Evolutionary conservation across 2,888 invertebrate species (phyloP), one percentile per base, ranked within the genome.

Genomic region (Asteroscopus sphinx): DNA sequence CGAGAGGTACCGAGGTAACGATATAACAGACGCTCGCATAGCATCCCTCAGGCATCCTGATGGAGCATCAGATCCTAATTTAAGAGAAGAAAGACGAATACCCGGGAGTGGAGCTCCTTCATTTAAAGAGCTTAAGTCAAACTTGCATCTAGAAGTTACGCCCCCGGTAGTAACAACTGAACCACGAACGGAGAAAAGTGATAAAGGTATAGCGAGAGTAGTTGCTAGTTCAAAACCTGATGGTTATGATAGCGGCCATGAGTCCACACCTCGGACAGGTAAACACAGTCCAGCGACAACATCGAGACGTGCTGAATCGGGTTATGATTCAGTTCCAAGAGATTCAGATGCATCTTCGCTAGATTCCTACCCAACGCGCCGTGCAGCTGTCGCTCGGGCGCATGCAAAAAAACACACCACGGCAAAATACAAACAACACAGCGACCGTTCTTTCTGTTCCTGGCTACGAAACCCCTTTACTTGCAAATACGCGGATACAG

Each of bases 1-100:
- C 83, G 95, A 97, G 88, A 94, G 97, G 87, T 95, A 96, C 89
- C 81, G 90, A 53, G 90, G 91, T 12, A 93, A 94, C 61, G 95
- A 95, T 51, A 91, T 92, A 53, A 90, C 94, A 45, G 94, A 94
- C 68, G 90, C 93, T 11, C 95, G 96, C 70, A 95, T 96, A 81
- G 97, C 97, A 30, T 96, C 96, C 60, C 88, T 98, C 48, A 95
- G 98, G 67, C 97, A 98, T 92, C 98, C 98, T 4, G 98, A 98
- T 80, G 98, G 98, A 41, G 98, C 98, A 46, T 98, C 98, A 17
- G 98, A 98, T 95, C 98, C 98, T 13, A 98, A 98, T 92, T 94
- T 98, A 77, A 95, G 96, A 54, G 97, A 96, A 86, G 96, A 96
- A 87, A 95, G 94, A 75, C 94, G 96, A 79, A 86, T 95, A 69